A percentile compares a stretch with the other conserved stretches of the same genome.
phyloP scores from a whole-genome alignment of 2,797 vertebrate species.

The Alfaro cultratus region DNA sequence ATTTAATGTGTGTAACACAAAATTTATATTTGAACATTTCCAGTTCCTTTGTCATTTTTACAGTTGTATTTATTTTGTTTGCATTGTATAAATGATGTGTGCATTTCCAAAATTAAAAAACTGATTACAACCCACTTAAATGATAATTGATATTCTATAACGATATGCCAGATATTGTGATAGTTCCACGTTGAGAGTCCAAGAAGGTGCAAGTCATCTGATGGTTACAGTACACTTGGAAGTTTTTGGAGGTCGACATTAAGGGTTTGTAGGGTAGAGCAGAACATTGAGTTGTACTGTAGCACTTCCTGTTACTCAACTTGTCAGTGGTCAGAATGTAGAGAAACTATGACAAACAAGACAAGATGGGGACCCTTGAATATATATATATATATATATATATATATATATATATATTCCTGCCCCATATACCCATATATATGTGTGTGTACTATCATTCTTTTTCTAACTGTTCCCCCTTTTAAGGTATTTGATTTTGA shows the following conservation, averaged over 20 bases:
- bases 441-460: not conserved
- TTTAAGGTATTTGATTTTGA: slow-evolving; percentile 33
- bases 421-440: no score
- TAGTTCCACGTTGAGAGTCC: not conserved
- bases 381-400: no score
- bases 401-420: no score
- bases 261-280: not conserved
- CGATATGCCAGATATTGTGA: not conserved
- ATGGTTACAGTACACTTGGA: not conserved
- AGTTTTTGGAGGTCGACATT: not conserved
- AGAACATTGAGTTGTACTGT: not conserved
- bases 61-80: not conserved
- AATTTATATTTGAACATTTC: not conserved
- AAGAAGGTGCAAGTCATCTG: not conserved
- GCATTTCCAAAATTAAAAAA: slow-evolving; percentile 26
- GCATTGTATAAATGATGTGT: slow-evolving; percentile 31
- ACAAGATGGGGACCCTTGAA: not conserved
- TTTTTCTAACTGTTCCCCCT: slow-evolving; percentile 1
- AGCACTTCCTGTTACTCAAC: not conserved
- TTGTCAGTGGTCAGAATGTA: not conserved
- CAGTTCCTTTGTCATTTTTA: not conserved
- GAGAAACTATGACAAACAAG: not conserved
- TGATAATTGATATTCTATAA: not conserved
- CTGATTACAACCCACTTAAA: slow-evolving; percentile 31
- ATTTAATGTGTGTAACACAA: slow-evolving; percentile 18